A percentile compares a stretch with the other conserved stretches of the same genome.
These are phyloP conservation scores for Chelonus formosanus DNA, from an alignment of 2,888 invertebrate species.

Conservation along the genomic window DNA sequence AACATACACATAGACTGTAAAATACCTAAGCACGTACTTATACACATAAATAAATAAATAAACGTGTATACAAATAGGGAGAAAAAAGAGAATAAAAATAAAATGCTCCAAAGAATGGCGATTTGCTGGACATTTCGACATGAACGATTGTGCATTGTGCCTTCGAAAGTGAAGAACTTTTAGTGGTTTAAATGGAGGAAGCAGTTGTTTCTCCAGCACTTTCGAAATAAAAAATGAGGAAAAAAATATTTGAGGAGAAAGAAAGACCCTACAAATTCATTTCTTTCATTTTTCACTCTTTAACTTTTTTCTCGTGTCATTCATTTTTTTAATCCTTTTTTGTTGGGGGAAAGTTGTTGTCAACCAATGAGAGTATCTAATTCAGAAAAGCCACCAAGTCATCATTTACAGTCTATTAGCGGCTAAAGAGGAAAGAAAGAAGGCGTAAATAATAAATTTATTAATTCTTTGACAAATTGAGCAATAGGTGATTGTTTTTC, in stretches of 20 bases:
- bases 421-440: too few relatives aligned
- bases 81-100: neutral
- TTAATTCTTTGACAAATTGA: too few relatives aligned
- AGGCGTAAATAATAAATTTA: too few relatives aligned
- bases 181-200: neutral
- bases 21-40: conserved; percentile 1
- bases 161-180: conserved; percentile 23
- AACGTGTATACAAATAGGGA: neutral
- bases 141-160: conserved; percentile 25
- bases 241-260: conserved; percentile 20
- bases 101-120: neutral
- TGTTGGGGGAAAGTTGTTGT: too few relatives aligned
- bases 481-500: too few relatives aligned
- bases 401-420: too few relatives aligned
- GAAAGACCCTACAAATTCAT: too few relatives aligned
- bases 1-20: neutral
- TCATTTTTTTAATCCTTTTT: too few relatives aligned
- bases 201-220: neutral
- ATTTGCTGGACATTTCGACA: conserved; percentile 22
- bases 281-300: too few relatives aligned
- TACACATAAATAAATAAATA: conserved; percentile 4
- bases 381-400: too few relatives aligned
- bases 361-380: too few relatives aligned
- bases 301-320: too few relatives aligned
- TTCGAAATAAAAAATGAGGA: conserved; percentile 8